These are phyloP conservation scores for Acanthochromis polyacanthus DNA, from an alignment of 2,113 vertebrate genomes.

Conservation along the genomic window DNA sequence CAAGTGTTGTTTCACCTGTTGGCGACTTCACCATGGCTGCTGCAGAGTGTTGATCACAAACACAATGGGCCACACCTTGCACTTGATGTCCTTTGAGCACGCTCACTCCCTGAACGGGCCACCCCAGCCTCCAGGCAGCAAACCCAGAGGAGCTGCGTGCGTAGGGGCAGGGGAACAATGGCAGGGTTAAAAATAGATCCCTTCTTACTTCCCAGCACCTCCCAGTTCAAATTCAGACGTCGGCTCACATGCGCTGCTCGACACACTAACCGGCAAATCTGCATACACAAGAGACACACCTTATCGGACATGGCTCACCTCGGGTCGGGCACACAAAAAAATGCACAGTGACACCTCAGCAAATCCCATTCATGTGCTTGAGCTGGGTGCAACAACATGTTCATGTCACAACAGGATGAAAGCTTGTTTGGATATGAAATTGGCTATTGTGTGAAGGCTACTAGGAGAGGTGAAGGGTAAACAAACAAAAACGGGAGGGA, in stretches of 20 bases:
- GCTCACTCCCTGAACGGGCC: constrained; percentile 43
- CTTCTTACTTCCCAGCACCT: constrained; percentile 66
- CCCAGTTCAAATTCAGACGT: constrained; percentile 70
- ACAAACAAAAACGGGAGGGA: not conserved
- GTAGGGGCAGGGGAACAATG: constrained; percentile 64
- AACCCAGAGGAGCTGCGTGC: constrained; percentile 51
- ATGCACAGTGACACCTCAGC: constrained; percentile 26
- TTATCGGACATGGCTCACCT: constrained; percentile 34
- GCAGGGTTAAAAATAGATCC: constrained; percentile 75
- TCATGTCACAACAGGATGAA: constrained; percentile 3
- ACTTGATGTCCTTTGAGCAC: constrained; percentile 39
- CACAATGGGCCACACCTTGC: constrained; percentile 58
- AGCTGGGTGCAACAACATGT: constrained; percentile 12
- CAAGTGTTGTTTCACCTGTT: constrained; percentile 32
- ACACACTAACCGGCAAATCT: constrained; percentile 54
- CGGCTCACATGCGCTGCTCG: constrained; percentile 28
- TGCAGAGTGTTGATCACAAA: constrained; percentile 55
- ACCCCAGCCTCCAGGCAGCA: constrained; percentile 25
- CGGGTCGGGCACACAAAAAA: constrained; percentile 15
- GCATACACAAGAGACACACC: constrained; percentile 64
- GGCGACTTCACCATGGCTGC: constrained; percentile 55
- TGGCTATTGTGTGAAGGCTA: not conserved
- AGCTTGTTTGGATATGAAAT: constrained; percentile 37
- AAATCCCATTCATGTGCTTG: constrained; percentile 37
- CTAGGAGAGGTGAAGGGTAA: not conserved